Percentiles rank a stretch among this genome's conserved stretches.
Conservation (phyloP, 2,797 vertebrate genomes). For the Euthynnus affinis region DNA sequence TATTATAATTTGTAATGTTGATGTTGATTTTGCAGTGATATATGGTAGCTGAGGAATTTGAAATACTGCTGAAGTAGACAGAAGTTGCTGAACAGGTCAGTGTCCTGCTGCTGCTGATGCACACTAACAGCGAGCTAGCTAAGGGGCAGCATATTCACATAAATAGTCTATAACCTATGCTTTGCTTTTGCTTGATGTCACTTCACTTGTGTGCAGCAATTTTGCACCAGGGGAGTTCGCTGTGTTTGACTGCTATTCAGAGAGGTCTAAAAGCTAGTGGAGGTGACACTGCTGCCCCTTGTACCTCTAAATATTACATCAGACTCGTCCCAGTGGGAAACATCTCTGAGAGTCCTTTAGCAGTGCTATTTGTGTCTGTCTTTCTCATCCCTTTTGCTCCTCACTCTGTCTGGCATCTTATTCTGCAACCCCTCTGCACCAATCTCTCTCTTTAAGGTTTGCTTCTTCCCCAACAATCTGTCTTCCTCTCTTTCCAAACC, state of each 20-base stretch:
- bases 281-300: constrained; percentile 77
- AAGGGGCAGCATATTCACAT: constrained; percentile 27
- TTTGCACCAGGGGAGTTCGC: constrained; percentile 64
- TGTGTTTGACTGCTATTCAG: constrained; percentile 81
- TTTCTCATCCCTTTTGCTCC: constrained; percentile 45
- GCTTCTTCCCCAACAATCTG: constrained; percentile 18
- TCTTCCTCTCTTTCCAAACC: constrained; percentile 5
- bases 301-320: constrained; percentile 84
- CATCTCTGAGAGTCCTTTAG: constrained; percentile 68
- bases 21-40: constrained; percentile 3
- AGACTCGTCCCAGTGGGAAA: constrained; percentile 64
- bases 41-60: background rate
- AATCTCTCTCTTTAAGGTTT: constrained; percentile 37
- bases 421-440: constrained; percentile 35
- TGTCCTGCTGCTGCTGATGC: background rate
- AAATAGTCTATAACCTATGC: constrained; percentile 45
- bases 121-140: constrained; percentile 2
- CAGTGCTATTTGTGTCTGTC: constrained; percentile 70
- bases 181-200: constrained; percentile 55
- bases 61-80: constrained; percentile 2
- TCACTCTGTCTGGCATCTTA: constrained; percentile 29
- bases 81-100: constrained; percentile 27
- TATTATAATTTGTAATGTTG: background rate
- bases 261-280: constrained; percentile 81
- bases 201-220: constrained; percentile 51